Evolutionary conservation across 1,140 invertebrate genomes (phyloP).

Genomic region (Magallana gigas): DNA sequence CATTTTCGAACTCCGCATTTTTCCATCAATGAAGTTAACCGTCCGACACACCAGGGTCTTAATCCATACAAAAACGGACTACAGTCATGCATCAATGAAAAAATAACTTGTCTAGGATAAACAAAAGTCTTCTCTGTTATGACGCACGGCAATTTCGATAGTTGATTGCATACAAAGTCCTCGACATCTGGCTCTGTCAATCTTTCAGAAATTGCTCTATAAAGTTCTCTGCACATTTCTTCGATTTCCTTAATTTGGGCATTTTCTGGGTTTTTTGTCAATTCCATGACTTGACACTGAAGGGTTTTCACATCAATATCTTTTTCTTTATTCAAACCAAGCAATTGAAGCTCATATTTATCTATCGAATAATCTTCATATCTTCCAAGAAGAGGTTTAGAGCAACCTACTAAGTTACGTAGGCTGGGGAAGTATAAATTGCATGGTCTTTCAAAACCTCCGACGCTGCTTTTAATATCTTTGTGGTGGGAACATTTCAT

Average conservation of each 20-base stretch:
- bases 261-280: neutral
- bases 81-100: slow-evolving; percentile 49
- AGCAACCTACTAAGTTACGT: neutral
- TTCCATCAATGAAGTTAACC: slow-evolving; percentile 47
- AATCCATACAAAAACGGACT: slow-evolving; percentile 61
- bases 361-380: neutral
- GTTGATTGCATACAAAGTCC: neutral
- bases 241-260: neutral
- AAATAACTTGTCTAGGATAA: slow-evolving; percentile 51
- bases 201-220: neutral
- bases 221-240: neutral
- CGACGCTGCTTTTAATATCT: neutral
- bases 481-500: neutral
- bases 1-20: slow-evolving; percentile 51
- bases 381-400: neutral
- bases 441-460: neutral
- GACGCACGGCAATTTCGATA: slow-evolving; percentile 33
- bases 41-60: neutral
- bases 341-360: neutral
- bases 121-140: slow-evolving; percentile 50
- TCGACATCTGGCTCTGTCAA: neutral
- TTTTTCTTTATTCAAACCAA: neutral
- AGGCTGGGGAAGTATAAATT: neutral
- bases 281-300: neutral
- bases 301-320: neutral